Evolutionary conservation across 2,113 vertebrate genomes (phyloP).

Genomic region (Eleginops maclovinus): DNA sequence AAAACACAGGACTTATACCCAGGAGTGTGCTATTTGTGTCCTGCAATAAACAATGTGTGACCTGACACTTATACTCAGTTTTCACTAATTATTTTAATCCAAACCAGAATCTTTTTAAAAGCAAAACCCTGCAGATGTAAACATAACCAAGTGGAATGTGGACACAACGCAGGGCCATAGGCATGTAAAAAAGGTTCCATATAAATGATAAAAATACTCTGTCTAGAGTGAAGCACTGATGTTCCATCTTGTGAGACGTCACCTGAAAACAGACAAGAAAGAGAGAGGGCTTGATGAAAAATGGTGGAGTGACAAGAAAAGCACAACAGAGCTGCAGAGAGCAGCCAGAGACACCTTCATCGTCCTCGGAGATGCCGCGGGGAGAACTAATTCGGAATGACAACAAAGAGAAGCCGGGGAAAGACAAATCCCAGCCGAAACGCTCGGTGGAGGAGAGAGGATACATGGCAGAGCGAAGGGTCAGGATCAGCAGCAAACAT

Average conservation of each 20-base stretch:
- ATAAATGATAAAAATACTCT: background rate
- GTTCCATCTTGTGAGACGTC: background rate
- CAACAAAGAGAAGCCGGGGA: slow-evolving; percentile 63
- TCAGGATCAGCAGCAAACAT: slow-evolving; percentile 49
- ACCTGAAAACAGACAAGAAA: background rate
- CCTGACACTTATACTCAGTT: no score
- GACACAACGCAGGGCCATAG: background rate
- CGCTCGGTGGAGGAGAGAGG: slow-evolving; percentile 46
- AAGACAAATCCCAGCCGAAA: slow-evolving; percentile 51
- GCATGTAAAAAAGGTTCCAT: background rate
- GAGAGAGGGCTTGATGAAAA: slow-evolving; percentile 26
- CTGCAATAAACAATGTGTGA: no score
- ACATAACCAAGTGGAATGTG: background rate
- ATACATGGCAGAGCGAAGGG: slow-evolving; percentile 48
- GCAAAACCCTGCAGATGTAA: no score
- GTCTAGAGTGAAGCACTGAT: background rate
- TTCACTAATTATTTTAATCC: no score
- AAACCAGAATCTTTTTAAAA: no score
- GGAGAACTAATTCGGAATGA: slow-evolving; percentile 79
- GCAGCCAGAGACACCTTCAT: slow-evolving; percentile 77
- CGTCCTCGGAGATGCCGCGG: slow-evolving; percentile 77
- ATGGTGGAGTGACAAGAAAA: slow-evolving; percentile 68
- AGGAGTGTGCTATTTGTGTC: no score
- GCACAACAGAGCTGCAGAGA: slow-evolving; percentile 76
- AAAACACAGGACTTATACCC: no score